Conservation (phyloP, 2,113 vertebrate species). For the Dolichallabes microphthalmus region DNA sequence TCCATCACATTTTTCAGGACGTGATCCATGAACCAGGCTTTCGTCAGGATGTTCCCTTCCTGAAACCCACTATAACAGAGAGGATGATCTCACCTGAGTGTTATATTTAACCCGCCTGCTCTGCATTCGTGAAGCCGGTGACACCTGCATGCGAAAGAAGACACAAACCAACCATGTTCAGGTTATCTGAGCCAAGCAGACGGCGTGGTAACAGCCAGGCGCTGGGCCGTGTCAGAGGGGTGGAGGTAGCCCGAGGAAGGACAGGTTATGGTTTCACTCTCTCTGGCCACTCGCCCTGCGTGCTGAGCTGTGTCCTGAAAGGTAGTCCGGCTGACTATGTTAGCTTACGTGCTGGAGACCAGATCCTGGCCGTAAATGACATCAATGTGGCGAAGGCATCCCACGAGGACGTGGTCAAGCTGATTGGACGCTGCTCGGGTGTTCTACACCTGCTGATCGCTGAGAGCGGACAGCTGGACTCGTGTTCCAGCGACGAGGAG, state of each 20-base stretch:
- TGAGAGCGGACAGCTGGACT: constrained; percentile 78
- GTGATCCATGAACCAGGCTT: constrained; percentile 49
- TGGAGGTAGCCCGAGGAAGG: constrained; percentile 90
- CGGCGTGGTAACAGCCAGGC: constrained; percentile 65
- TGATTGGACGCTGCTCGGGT: constrained; percentile 92
- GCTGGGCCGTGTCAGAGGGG: constrained; percentile 73
- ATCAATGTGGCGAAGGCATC: constrained; percentile 91
- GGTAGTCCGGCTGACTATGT: constrained; percentile 93
- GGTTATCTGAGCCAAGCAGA: constrained; percentile 74
- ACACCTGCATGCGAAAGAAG: constrained; percentile 31
- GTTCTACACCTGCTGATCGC: constrained; percentile 85
- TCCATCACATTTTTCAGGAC: constrained; percentile 52
- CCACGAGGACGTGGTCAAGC: constrained; percentile 95
- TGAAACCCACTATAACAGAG: constrained; percentile 48
- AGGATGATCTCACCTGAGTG: constrained; percentile 60
- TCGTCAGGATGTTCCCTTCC: constrained; percentile 57
- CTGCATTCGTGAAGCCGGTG: constrained; percentile 54
- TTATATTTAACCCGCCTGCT: constrained; percentile 60
- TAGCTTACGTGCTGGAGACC: constrained; percentile 87
- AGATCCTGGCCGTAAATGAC: constrained; percentile 88
- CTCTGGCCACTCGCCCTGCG: constrained; percentile 88
- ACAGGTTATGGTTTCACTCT: constrained; percentile 94
- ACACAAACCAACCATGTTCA: constrained; percentile 74
- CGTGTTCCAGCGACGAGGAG: constrained; percentile 93
- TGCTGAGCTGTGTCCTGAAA: constrained; percentile 88